Conservation (phyloP, 2,888 invertebrate species). For the Drepana falcataria region DNA sequence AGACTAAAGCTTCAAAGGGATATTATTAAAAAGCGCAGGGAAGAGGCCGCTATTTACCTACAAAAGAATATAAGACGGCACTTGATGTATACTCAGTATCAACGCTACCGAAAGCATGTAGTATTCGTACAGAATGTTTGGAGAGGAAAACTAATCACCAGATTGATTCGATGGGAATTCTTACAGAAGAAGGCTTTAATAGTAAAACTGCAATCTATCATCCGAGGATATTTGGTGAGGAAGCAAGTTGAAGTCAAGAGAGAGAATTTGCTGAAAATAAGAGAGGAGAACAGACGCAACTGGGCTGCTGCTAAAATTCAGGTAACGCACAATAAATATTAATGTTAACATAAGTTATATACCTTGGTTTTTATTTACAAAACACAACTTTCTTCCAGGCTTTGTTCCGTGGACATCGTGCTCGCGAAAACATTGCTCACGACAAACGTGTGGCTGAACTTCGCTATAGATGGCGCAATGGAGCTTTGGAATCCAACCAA, state of each 20-base stretch:
- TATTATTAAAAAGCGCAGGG: constrained; percentile 27
- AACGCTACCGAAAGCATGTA: constrained; percentile 37
- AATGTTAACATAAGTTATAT: neutral
- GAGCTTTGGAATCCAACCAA: constrained; percentile 53
- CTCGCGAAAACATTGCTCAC: constrained; percentile 30
- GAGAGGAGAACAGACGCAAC: constrained; percentile 52
- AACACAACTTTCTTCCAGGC: constrained; percentile 39
- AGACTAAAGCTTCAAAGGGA: constrained; percentile 39
- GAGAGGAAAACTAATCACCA: constrained; percentile 56
- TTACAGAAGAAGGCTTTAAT: constrained; percentile 44
- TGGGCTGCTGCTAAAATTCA: constrained; percentile 82
- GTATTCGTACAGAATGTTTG: constrained; percentile 58
- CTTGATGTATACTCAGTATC: constrained; percentile 41
- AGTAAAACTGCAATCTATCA: constrained; percentile 56
- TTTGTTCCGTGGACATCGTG: constrained; percentile 73
- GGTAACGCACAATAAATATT: constrained; percentile 37
- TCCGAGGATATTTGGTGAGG: constrained; percentile 72
- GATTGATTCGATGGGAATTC: constrained; percentile 49
- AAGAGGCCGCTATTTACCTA: constrained; percentile 44
- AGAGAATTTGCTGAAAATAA: constrained; percentile 57
- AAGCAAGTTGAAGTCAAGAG: constrained; percentile 60
- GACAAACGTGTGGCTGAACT: constrained; percentile 42
- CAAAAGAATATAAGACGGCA: constrained; percentile 56
- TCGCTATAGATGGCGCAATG: constrained; percentile 59
- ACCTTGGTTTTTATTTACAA: neutral